Base-by-base conservation (phyloP, 2,888 invertebrate species). In the Bembecia ichneumoniformis region DNA sequence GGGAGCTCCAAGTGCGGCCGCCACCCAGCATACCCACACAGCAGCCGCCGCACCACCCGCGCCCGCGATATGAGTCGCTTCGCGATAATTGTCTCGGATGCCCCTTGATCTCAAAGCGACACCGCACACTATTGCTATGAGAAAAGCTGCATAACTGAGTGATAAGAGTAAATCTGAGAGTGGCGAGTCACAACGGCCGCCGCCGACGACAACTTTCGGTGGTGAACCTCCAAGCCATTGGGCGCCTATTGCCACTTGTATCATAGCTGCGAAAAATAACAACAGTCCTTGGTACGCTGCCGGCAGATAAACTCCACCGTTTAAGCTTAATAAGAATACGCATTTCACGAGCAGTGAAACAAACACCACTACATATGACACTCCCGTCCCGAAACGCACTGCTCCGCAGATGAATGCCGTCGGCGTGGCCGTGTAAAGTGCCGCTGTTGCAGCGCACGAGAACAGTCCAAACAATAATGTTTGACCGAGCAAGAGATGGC, bases 311-410 rank as follows among this genome's bases (percentile, higher is more conserved):
- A 96, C 96, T 54, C 95, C 96, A 49, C 94, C 93, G 79, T 97
- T 96, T 54, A 97, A 90, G 69, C 96, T 96, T 59, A 97, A 91
- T 53, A 97, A 90, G 76, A 97, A 97, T 59, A 97, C 96, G 78
- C 96, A 95, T 83, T 98, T 97, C 57, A 97, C 97, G 62, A 98
- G 90, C 47, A 98, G 89, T 0, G 97, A 94, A 43, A 96, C 94
- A 77, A 97, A 97, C 53, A 96, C 94, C 51, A 97, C 89, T 49
- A 96, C 93, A 62, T 95, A 94, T 7, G 95, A 90, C 13, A 94
- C 91, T 48, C 96, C 96, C 44, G 94, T 92, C 43, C 94, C 94
- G 62, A 96, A 92, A 48, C 96, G 90, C 55, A 94, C 92, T 17
- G 94, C 91, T 48, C 94, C 94, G 68, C 96, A 96, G 15, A 94